These are phyloP conservation scores for Isotomurus palustris DNA, from an alignment of 2,888 invertebrate species.

Conservation along the genomic window DNA sequence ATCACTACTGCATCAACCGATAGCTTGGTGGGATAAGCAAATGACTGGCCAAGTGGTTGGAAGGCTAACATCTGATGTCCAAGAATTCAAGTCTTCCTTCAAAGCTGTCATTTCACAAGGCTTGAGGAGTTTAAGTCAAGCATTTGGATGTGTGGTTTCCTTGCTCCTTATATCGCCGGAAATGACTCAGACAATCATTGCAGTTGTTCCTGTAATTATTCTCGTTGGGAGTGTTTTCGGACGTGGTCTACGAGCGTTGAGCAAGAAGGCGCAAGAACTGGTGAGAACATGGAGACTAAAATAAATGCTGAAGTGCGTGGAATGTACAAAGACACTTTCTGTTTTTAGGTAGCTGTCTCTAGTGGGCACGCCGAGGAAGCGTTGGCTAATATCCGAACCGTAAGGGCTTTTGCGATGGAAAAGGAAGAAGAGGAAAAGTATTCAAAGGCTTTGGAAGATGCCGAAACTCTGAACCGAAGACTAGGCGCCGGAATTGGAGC, in stretches of 20 bases:
- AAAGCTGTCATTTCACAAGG: slow-evolving; percentile 91
- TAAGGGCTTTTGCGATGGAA: slow-evolving; percentile 91
- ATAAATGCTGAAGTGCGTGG: not conserved
- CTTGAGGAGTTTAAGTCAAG: slow-evolving; percentile 78
- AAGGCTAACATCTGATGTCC: slow-evolving; percentile 84
- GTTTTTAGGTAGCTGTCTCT: slow-evolving; percentile 16
- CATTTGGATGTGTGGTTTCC: slow-evolving; percentile 68
- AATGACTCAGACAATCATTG: slow-evolving; percentile 74
- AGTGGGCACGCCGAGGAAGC: slow-evolving; percentile 73
- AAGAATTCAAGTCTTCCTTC: slow-evolving; percentile 95
- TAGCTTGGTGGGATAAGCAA: slow-evolving; percentile 84
- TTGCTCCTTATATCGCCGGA: slow-evolving; percentile 84
- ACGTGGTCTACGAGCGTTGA: slow-evolving; percentile 67
- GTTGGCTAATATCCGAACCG: slow-evolving; percentile 86
- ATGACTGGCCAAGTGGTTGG: slow-evolving; percentile 89
- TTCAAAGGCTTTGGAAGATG: slow-evolving; percentile 66
- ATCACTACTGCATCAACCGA: slow-evolving; percentile 78
- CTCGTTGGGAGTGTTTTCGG: slow-evolving; percentile 80
- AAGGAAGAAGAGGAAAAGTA: slow-evolving; percentile 70
- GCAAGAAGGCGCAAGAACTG: slow-evolving; percentile 77
- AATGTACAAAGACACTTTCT: not conserved
- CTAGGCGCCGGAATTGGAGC: slow-evolving; percentile 86
- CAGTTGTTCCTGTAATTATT: slow-evolving; percentile 82
- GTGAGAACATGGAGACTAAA: slow-evolving; percentile 52
- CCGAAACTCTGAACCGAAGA: slow-evolving; percentile 67